Evolutionary conservation across 2,888 invertebrate species (phyloP), one percentile per base, ranked within the genome.

Genomic region (Parnassius glacialis): DNA sequence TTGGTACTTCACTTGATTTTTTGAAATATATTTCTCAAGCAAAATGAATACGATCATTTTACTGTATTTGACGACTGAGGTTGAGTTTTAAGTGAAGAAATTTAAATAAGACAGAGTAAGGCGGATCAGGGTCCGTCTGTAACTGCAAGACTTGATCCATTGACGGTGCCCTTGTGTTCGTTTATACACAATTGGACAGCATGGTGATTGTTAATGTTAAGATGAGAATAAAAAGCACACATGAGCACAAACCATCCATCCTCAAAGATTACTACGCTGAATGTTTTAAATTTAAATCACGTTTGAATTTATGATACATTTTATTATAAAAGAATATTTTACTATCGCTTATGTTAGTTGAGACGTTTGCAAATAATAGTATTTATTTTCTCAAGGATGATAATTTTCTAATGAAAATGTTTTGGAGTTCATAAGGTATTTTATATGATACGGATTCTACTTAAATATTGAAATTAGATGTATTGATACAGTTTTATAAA

Each of bases 231-330:
- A 87, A 86, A 89, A 87, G 90, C 90, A 89, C 90, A 91, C 83
- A 81, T 81, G 77, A 89, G 90, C 91, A 91, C 91, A 90, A 91
- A 91, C 84, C 89, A 89, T 90, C 91, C 91, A 89, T 90, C 89
- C 89, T 87, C 83, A 82, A 81, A 86, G 73, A 85, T 75, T 79
- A 87, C 78, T 88, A 87, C 76, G 87, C 88, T 87, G 85, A 83
- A 87, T 87, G 88, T 90, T 90, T 87, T 86, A 81, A 86, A 85
- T 79, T 83, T 87, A 81, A 87, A 78, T 87, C 90, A 88, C 87
- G 90, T 90, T 91, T 91, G 84, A 91, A 90, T 90, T 90, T 91
- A 91, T 90, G 82, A 90, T 87, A 91, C 91, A 91, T 90, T 90
- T 91, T 91, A 90, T 90, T 87, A 80, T 85, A 85, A 86, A 68